Evolutionary conservation across 2,888 invertebrate species (phyloP), one percentile per base, ranked within the genome.

Genomic region (Chrysomela aeneicollis): DNA sequence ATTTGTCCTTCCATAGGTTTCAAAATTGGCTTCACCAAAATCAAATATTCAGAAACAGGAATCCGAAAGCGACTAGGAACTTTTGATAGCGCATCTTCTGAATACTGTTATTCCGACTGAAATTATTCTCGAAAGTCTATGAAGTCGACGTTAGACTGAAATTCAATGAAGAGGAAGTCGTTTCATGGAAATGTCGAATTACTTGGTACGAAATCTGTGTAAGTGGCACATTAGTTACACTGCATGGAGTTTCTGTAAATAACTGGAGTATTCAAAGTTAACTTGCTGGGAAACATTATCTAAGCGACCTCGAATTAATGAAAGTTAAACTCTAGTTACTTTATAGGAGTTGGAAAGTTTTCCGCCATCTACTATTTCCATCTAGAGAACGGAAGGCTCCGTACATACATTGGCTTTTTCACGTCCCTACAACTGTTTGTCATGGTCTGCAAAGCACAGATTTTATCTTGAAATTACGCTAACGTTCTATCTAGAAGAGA

Each of bases 221-320:
- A 61, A 67, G 60, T 57, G 58, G 63, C 65, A 65, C 65, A 68
- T 65, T 63, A 68, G 61, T 52, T 61, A 61, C 58, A 61, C 58
- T 63, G 9, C 58, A 52, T 37, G 53, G 35, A 60, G 68, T 60
- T 62, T 50, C 63, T 63, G 61, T 59, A 57, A 63, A 59, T 61
- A 63, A 64, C 59, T 22, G 49, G 65, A 61, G 61, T 37, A 68
- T 66, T 66, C 65, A n/a, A 55, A 66, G 65, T 49, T 54, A 66
- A 64, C 64, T 68, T 60, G 61, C 59, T 47, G 37, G 63, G 68
- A 66, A 68, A 66, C 66, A 53, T 63, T 68, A 68, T 65, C 60
- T 60, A 21, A 59, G 61, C 53, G 64, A 61, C 57, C 64, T 64
- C 61, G 42, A 66, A 63, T 68, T 61, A 63, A 65, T 66, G 59